Conservation (phyloP, 1,140 invertebrate species). For the Drosophila baimaii region DNA sequence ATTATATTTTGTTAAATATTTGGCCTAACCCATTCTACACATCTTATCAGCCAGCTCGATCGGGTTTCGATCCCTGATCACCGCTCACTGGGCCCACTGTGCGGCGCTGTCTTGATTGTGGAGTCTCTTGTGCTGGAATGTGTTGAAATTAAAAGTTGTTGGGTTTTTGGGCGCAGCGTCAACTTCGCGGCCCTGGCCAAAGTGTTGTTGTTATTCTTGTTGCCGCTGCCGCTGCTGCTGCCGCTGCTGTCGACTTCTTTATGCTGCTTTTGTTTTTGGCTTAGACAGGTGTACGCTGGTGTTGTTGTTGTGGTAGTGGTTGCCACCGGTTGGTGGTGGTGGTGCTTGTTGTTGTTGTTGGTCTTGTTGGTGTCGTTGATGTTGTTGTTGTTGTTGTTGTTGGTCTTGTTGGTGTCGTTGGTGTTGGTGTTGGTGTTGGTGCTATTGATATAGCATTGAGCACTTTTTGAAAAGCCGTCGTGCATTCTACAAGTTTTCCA, state of each 20-base stretch:
- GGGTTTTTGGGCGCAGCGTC: slow-evolving; percentile 74
- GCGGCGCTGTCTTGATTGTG: slow-evolving; percentile 25
- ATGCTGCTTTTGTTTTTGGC: slow-evolving; percentile 50
- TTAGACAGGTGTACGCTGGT: slow-evolving; percentile 67
- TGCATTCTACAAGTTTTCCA: slow-evolving; percentile 81
- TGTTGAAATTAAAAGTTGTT: slow-evolving; percentile 82
- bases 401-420: slow-evolving; percentile 23
- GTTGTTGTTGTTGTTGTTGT: slow-evolving; percentile 34
- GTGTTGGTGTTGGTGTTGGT: slow-evolving; percentile 26
- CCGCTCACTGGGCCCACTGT: slow-evolving; percentile 17
- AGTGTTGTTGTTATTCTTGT: slow-evolving; percentile 46
- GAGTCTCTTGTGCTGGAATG: slow-evolving; percentile 73
- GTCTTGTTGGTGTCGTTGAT: slow-evolving; percentile 18
- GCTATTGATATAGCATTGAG: slow-evolving; percentile 81
- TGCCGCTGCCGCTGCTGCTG: background rate
- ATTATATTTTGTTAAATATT: background rate
- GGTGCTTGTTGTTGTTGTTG: no score
- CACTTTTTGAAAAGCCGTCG: slow-evolving; percentile 78
- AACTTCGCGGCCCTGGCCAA: slow-evolving; percentile 62
- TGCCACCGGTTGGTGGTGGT: slow-evolving; percentile 25
- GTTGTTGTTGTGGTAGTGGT: slow-evolving; percentile 30
- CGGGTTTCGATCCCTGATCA: background rate
- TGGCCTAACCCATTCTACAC: background rate
- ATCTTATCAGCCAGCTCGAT: background rate
- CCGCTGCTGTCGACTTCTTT: slow-evolving; percentile 30